A percentile compares a stretch with the other conserved stretches of the same genome.
These are phyloP conservation scores for Micromussa lordhowensis DNA, from an alignment of 92 coral and sea anemone genomes.

Conservation along the genomic window DNA sequence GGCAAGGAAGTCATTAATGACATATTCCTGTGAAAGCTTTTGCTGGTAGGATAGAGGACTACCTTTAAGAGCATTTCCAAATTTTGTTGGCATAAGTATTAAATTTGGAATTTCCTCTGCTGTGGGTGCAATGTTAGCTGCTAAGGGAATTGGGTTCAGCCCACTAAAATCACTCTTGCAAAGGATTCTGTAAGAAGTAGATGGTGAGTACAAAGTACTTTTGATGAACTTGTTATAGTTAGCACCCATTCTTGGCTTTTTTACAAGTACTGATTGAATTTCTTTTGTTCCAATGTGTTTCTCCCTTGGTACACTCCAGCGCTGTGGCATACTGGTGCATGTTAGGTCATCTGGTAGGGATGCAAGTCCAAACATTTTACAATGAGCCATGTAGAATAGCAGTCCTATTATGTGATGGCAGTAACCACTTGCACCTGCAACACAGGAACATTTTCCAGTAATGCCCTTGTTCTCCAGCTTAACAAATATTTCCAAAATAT, in stretches of 20 bases:
- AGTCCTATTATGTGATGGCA: conserved; percentile 69
- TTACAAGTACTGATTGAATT: conserved; percentile 50
- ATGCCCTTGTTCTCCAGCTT: neutral
- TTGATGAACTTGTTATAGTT: conserved; percentile 63
- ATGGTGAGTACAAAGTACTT: conserved; percentile 66
- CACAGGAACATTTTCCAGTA: conserved; percentile 61
- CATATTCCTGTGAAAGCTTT: conserved; percentile 62
- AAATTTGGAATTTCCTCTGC: neutral
- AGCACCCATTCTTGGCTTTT: conserved; percentile 65
- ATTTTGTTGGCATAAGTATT: conserved; percentile 15
- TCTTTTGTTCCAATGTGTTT: conserved; percentile 19
- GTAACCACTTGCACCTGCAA: conserved; percentile 66
- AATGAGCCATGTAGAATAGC: conserved; percentile 60
- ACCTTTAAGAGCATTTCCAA: conserved; percentile 60
- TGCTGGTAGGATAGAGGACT: conserved; percentile 64
- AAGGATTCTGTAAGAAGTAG: conserved; percentile 42
- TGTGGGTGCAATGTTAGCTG: too few relatives aligned
- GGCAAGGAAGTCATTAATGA: conserved; percentile 59
- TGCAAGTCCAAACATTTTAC: conserved; percentile 56
- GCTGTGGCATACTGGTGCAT: conserved; percentile 64
- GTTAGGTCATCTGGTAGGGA: conserved; percentile 71
- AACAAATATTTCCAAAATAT: conserved; percentile 19
- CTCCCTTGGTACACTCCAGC: conserved; percentile 67
- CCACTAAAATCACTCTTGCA: too few relatives aligned
- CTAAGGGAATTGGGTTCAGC: too few relatives aligned